A percentile compares a stretch with the other conserved stretches of the same genome.
phyloP scores from a whole-genome alignment of 2,888 invertebrate genomes.

The Tortrix viridana region DNA sequence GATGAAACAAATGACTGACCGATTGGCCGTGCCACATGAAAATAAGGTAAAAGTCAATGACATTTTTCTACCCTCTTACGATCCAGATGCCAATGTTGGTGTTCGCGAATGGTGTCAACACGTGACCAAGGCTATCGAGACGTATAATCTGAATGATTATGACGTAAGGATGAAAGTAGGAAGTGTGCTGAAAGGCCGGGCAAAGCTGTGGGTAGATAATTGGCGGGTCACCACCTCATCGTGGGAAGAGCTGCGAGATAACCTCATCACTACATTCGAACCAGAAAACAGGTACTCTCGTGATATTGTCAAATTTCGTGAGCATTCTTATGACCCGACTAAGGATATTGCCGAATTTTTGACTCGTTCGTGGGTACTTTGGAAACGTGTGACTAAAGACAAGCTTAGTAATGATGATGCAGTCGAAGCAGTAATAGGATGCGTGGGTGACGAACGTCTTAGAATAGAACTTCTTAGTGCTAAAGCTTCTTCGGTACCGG shows the following conservation, averaged over 20 bases:
- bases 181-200: constrained; percentile 47
- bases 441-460: constrained; percentile 45
- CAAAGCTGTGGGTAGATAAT: constrained; percentile 46
- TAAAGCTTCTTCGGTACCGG: constrained; percentile 43
- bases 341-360: constrained; percentile 48
- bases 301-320: constrained; percentile 45
- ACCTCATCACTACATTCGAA: constrained; percentile 42
- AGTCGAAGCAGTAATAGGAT: constrained; percentile 50
- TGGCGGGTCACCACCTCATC: constrained; percentile 46
- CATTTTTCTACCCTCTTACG: constrained; percentile 45
- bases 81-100: constrained; percentile 45
- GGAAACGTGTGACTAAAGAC: constrained; percentile 47
- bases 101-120: constrained; percentile 48
- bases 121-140: constrained; percentile 40
- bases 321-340: constrained; percentile 44
- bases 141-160: constrained; percentile 44
- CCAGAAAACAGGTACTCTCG: constrained; percentile 50
- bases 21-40: constrained; percentile 27
- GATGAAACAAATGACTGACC: constrained; percentile 47
- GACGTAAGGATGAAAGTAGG: constrained; percentile 47
- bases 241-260: constrained; percentile 44
- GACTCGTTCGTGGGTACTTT: constrained; percentile 49
- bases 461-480: constrained; percentile 47
- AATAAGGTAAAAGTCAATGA: constrained; percentile 45
- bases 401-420: constrained; percentile 43